Evolutionary conservation across 2,113 vertebrate genomes (phyloP), one percentile per base, ranked within the genome.

Genomic region (Xenotilapia leptura): DNA sequence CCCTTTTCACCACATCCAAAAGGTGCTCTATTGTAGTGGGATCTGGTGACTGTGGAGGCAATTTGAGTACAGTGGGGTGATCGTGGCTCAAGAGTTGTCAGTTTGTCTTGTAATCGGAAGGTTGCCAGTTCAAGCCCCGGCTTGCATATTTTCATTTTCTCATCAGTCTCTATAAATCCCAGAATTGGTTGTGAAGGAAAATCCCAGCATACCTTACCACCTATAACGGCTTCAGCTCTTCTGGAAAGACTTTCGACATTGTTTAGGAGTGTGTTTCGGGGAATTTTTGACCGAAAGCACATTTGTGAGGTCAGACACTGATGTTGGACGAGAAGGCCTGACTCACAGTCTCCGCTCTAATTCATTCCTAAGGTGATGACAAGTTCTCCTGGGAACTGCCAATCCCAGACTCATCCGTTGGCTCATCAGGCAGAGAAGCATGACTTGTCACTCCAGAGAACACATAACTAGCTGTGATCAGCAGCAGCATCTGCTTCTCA

Each of bases 111-210:
- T 49, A 49, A 47, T 47, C 4, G 4, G 45, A 17, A 47, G 45
- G 45, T 15, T 47, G 45, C 45, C 6, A 15, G 6, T 7, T 15
- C 0, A 4, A 45, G 42, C 42, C 42, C 13, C 1, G 3, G 3
- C 13, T 45, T 54, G 51, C 9, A 54, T 11, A 21, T 21, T 54
- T 54, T 54, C 0, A 1, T 54, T 54, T 54, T 54, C n/a, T 54
- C 19, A 54, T 21, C 51, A 54, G 51, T 11, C n/a, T 54, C 51
- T 54, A 2, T 54, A 11, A 54, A 54, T 21, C n/a, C n/a, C 51
- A 54, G 51, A 54, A 21, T 21, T 54, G 51, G 51, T 54, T 54
- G 9, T 54, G n/a, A 54, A 54, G 5, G 19, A 53, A 53, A 53
- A 11, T 53, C 3, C 19, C 51, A 53, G 19, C 9, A 21, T 21